Conservation (phyloP, 2,113 vertebrate genomes). For the Catharus fuscescens region DNA sequence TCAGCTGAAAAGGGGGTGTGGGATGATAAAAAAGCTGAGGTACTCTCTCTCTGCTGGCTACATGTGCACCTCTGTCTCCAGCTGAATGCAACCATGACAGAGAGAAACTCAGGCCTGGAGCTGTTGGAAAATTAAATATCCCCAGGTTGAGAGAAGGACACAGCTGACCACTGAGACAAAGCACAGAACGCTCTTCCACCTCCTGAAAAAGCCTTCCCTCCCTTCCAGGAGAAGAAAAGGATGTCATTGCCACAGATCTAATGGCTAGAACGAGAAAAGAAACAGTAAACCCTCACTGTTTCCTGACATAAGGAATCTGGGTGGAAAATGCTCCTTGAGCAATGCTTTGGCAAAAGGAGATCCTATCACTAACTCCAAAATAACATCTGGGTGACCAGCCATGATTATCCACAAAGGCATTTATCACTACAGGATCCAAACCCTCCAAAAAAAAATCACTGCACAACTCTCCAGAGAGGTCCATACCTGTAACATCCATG, state of each 20-base stretch:
- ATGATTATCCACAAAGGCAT: background rate
- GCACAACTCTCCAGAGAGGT: background rate
- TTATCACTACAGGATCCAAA: background rate
- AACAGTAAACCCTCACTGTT: background rate
- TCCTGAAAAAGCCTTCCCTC: background rate
- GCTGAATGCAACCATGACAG: background rate
- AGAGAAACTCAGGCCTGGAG: background rate
- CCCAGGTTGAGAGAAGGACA: background rate
- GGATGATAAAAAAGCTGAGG: background rate
- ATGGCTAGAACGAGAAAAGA: background rate
- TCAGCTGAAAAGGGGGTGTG: background rate
- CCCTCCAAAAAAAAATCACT: background rate
- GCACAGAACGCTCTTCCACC: background rate
- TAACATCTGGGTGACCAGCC: background rate
- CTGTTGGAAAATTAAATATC: background rate
- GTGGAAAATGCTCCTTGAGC: slow-evolving; percentile 7
- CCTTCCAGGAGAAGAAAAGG: background rate
- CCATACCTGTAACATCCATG: background rate
- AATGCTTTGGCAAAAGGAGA: background rate
- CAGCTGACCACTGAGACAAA: background rate
- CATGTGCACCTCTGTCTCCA: background rate
- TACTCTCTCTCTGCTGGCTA: background rate
- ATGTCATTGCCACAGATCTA: background rate
- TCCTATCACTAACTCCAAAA: background rate
- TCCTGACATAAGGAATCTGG: background rate